Evolutionary conservation across 2,888 invertebrate genomes (phyloP), one percentile per base, ranked within the genome.

Genomic region (Polia nebulosa): DNA sequence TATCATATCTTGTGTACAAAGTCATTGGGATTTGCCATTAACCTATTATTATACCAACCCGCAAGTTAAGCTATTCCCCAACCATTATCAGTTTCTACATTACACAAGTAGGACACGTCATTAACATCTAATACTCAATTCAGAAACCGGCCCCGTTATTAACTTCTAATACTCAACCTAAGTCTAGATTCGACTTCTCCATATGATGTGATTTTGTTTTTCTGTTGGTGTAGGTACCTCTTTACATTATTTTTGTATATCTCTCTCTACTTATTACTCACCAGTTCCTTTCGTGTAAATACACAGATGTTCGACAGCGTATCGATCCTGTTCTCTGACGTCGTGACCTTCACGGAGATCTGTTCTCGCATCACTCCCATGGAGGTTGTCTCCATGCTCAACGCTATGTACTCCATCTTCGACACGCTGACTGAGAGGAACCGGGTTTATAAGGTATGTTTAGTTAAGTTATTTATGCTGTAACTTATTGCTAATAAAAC

Each of bases 401-500:
- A 99, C 92, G 98, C 98, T 32, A 99, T 99, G 99, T 99, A 99
- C 93, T 99, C 99, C n/a, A 97, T 99, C 85, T 99, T 99, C 88
- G 99, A 99, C 89, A 98, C 97, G 1, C 96, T 99, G 5, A 99
- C 99, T 0, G 99, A 99, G 90, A 96, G 97, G 80, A 99, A 99
- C 93, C 96, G 97, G 52, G 99, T 99, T 7, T 99, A 99, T 90
- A 99, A 99, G 97, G 99, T 99, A 90, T 39, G 79, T 57, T 20
- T 11, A 34, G 15, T 45, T 36, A 0, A 29, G 4, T 32, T n/a
- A 5, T 22, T 17, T 22, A 41, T 27, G 5, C 15, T 57, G 13
- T 41, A 5, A 3, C 41, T 39, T n/a, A 56, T 34, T 1, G 27
- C 7, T n/a, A 13, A 11, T 11, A 44, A 44, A 17, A 44, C 11